A percentile compares a stretch with the other conserved stretches of the same genome.
phyloP scores from a whole-genome alignment of 2,888 invertebrate species.

The Allolobophora icterica region DNA sequence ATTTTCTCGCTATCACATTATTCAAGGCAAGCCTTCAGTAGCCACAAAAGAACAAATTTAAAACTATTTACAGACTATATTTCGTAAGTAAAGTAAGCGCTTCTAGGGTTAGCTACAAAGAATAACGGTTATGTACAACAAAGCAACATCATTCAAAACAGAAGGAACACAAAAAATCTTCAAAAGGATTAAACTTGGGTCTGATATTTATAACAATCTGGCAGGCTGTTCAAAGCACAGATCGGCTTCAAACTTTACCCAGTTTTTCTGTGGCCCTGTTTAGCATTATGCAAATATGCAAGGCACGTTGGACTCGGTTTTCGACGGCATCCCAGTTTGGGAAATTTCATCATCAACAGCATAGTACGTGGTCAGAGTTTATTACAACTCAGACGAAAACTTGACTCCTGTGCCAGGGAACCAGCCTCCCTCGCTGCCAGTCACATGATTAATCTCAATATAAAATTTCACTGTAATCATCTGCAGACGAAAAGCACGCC shows the following conservation, averaged over 20 bases:
- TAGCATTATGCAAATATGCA: background rate
- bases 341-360: background rate
- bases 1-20: slow-evolving; percentile 3
- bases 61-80: slow-evolving; percentile 17
- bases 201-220: too few species aligned
- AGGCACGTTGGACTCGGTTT: background rate
- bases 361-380: background rate
- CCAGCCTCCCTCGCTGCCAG: background rate
- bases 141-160: background rate
- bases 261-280: background rate
- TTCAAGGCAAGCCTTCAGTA: background rate
- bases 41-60: background rate
- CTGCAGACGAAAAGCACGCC: background rate
- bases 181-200: background rate
- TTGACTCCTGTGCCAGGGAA: background rate
- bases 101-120: background rate
- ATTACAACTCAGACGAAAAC: background rate
- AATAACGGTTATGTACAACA: background rate
- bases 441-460: slow-evolving; percentile 26
- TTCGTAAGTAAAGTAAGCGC: background rate
- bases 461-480: slow-evolving; percentile 12
- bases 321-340: background rate
- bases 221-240: background rate
- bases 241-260: background rate
- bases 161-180: background rate